Percentiles rank a stretch among this genome's conserved stretches.
phyloP scores from a whole-genome alignment of 2,888 invertebrate genomes.

The Synanthedon vespiformis region DNA sequence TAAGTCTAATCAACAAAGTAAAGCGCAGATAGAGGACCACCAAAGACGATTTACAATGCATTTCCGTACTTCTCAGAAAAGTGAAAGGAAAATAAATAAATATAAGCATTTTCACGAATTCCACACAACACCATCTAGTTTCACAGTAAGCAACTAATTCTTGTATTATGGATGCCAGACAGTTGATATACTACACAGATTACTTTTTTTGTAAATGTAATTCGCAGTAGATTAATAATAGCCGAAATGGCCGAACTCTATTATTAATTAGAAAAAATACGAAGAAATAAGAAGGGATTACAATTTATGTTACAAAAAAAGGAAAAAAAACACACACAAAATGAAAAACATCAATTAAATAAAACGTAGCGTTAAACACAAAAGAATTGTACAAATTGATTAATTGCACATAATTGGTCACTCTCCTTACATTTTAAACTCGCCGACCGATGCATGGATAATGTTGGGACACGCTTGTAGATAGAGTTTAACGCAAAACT shows the following conservation, averaged over 20 bases:
- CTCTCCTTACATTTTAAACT: conserved; percentile 1
- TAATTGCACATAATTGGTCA: conserved; percentile 44
- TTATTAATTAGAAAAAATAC: no score
- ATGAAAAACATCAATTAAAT: conserved; percentile 1
- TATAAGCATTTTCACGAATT: no score
- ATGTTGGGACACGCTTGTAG: neutral
- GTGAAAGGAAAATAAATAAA: no score
- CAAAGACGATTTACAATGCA: conserved; percentile 1
- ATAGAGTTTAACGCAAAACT: neutral
- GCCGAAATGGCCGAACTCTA: no score
- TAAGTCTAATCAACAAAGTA: no score
- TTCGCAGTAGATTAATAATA: no score
- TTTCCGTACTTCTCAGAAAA: neutral
- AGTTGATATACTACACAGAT: no score
- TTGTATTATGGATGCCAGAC: no score
- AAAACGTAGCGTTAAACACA: conserved; percentile 8
- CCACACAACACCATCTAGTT: no score
- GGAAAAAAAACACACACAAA: neutral
- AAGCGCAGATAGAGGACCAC: neutral
- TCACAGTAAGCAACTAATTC: no score
- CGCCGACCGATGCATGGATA: neutral
- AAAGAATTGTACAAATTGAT: conserved; percentile 47
- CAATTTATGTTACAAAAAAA: neutral
- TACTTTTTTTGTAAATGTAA: no score
- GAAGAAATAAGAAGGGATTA: no score